Base-by-base conservation (phyloP, 2,113 vertebrate genomes). In the Capricornis sumatraensis region DNA sequence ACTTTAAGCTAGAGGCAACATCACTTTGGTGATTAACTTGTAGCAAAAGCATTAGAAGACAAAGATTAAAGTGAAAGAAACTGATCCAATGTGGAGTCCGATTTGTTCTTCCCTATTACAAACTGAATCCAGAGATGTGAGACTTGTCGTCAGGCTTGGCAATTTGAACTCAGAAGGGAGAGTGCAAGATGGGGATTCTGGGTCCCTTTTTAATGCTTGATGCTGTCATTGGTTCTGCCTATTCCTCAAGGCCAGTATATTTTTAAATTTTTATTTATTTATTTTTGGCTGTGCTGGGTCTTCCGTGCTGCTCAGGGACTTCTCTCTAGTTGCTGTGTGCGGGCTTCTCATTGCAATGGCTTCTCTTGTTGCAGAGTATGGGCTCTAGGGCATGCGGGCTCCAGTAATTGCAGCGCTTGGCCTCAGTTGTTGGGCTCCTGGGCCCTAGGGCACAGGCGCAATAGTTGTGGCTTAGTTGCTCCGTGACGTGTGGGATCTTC, bases 391-490 rank as follows among this genome's bases (percentile, higher is more conserved):
- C 5, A 23, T 3, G 4, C 5, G 5, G n/a, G 2, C 67, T 74
- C 23, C 36, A 6, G 67, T 3, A 23, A 5, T 0, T 23, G 67
- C 2, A 40, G n/a, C 10, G 2, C 10, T 3, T 74, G 67, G 67
- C 10, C n/a, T 71, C 67, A 23, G 19, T 6, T 12, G n/a, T 3
- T 12, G n/a, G n/a, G 19, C n/a, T 74, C 36, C 67, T 0, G 2
- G 67, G 36, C 67, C 21, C 36, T 40, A 40, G 21, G 3, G n/a
- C n/a, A 40, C 67, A 74, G 67, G 21, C 10, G 2, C 67, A 6
- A 13, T 6, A 40, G 67, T 36, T 74, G 67, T 40, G n/a, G 21
- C 21, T 74, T 74, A 23, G 67, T 13, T 74, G 36, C n/a, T 74
- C 36, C 2, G 0, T 40, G 67, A 40, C 0, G 5, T 25, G n/a